phyloP scores from a whole-genome alignment of 2,113 vertebrate genomes.

The Phocoena phocoena region DNA sequence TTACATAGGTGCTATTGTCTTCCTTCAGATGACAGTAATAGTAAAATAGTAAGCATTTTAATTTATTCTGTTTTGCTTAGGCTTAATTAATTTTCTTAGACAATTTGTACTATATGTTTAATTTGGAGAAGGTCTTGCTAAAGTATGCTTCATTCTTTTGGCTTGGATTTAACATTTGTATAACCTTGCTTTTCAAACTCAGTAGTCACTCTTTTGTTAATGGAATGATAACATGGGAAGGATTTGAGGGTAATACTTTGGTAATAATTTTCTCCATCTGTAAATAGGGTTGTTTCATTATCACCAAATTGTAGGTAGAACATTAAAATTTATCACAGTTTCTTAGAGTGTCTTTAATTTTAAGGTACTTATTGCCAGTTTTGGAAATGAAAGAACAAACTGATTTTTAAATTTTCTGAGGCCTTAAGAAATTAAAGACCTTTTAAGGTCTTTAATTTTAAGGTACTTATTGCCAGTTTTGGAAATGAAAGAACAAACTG shows the following conservation, averaged over 20 bases:
- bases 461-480: neutral
- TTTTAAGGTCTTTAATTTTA: slow-evolving; percentile 41
- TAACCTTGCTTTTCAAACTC: slow-evolving; percentile 4
- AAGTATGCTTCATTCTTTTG: slow-evolving; percentile 21
- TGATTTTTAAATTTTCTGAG: neutral
- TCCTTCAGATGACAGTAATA: neutral
- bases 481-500: neutral
- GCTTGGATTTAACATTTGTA: slow-evolving; percentile 4
- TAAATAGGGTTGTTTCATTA: neutral
- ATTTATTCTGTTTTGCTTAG: neutral
- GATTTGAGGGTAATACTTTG: slow-evolving; percentile 5
- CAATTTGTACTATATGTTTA: neutral
- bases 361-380: neutral
- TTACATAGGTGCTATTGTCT: neutral
- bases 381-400: neutral
- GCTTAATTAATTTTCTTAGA: slow-evolving; percentile 15
- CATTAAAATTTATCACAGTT: neutral
- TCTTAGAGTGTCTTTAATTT: slow-evolving; percentile 32
- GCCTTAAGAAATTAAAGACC: neutral
- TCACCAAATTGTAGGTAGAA: neutral
- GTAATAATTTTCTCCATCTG: neutral
- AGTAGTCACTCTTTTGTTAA: neutral
- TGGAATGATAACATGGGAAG: neutral
- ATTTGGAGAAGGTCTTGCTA: neutral
- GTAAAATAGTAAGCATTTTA: neutral